Evolutionary conservation across 1,140 invertebrate genomes (phyloP).

Genomic region (Babylonia areolata): DNA sequence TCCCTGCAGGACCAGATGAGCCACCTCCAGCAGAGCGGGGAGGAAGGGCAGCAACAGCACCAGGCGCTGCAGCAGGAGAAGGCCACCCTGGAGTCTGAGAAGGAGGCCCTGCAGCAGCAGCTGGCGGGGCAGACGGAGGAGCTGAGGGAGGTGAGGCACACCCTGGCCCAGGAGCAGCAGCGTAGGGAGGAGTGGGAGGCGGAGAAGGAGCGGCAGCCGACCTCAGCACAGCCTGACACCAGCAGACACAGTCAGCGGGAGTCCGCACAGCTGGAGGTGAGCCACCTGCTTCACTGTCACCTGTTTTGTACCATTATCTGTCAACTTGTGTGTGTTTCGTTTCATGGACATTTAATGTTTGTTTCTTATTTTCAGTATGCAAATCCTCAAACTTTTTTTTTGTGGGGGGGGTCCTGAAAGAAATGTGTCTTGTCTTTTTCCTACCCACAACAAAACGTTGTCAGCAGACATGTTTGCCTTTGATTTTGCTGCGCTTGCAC

Average conservation of each 20-base stretch:
- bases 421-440: too few relatives aligned
- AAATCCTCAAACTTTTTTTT: too few relatives aligned
- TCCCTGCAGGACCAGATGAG: not conserved
- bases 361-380: not conserved
- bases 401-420: too few relatives aligned
- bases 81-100: not conserved
- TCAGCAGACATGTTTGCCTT: too few relatives aligned
- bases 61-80: slow-evolving; percentile 24
- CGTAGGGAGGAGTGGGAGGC: not conserved
- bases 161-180: not conserved
- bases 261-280: not conserved
- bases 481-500: too few relatives aligned
- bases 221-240: not conserved
- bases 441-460: too few relatives aligned
- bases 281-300: not conserved
- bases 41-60: not conserved
- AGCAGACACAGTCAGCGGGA: not conserved
- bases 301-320: too few relatives aligned
- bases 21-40: not conserved
- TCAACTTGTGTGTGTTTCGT: too few relatives aligned
- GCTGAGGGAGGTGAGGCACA: not conserved
- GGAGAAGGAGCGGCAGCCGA: not conserved
- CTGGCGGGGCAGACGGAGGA: not conserved
- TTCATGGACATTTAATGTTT: not conserved
- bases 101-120: not conserved